These are phyloP conservation scores for Poecilia wingei DNA, from an alignment of 2,797 vertebrate genomes.

Conservation along the genomic window DNA sequence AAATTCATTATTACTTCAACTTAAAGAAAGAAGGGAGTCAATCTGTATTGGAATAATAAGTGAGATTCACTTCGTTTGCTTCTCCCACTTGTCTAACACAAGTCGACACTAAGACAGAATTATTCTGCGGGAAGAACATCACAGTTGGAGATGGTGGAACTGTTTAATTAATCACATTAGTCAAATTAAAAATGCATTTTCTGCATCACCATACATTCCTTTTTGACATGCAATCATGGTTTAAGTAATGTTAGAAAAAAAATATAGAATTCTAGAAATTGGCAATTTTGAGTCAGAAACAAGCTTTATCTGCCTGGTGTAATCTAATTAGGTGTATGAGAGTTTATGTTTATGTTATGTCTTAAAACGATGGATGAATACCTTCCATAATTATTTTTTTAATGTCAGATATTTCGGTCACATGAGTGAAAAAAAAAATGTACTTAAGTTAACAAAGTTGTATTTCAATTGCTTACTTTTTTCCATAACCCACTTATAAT, in stretches of 20 bases:
- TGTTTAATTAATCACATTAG: neutral
- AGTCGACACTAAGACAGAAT: neutral
- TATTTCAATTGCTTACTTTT: no score
- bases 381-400: no score
- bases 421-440: no score
- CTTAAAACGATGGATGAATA: no score
- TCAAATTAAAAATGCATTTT: neutral
- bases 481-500: no score
- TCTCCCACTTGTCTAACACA: neutral
- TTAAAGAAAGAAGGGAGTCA: neutral
- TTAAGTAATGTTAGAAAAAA: neutral
- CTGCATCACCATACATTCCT: neutral
- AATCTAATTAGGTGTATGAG: no score
- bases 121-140: neutral
- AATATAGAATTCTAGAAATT: neutral
- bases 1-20: conserved; percentile 37
- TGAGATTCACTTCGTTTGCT: neutral
- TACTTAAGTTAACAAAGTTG: no score
- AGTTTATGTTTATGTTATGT: no score
- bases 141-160: neutral
- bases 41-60: neutral
- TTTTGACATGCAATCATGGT: neutral
- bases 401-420: no score
- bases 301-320: no score
- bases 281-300: no score